Evolutionary conservation across 2,888 invertebrate species (phyloP).

Genomic region (Linnaemya vulpina): DNA sequence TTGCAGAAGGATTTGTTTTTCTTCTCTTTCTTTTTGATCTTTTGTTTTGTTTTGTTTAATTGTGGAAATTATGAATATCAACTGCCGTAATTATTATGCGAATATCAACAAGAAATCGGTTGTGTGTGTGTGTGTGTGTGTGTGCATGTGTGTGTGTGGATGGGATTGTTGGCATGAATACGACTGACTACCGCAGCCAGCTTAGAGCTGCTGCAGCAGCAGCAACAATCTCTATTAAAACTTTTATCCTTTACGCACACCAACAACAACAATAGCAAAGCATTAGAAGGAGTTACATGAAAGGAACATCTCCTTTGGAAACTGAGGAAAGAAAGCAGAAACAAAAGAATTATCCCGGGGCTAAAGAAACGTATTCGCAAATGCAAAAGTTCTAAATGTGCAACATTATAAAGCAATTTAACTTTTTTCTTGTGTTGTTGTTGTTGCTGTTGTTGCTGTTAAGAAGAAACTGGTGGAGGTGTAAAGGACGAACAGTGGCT

Average conservation of each 20-base stretch:
- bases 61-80: not conserved
- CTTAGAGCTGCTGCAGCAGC: not conserved
- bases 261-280: not conserved
- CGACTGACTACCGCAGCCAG: too few species aligned
- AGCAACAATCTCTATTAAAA: constrained; percentile 48
- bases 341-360: constrained; percentile 43
- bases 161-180: constrained; percentile 4
- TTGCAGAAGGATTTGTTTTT: constrained; percentile 6
- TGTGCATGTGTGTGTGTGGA: too few species aligned
- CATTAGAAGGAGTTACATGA: constrained; percentile 8
- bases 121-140: too few species aligned
- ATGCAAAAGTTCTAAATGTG: constrained; percentile 59
- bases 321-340: not conserved
- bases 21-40: not conserved
- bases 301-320: constrained; percentile 25
- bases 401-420: constrained; percentile 68
- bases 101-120: constrained; percentile 1
- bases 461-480: not conserved
- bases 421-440: constrained; percentile 37
- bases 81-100: constrained; percentile 32
- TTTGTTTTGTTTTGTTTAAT: not conserved
- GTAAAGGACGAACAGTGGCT: constrained; percentile 14
- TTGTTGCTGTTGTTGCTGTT: constrained; percentile 6
- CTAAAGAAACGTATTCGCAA: constrained; percentile 44
- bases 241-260: constrained; percentile 42